Conservation (phyloP, 2,113 vertebrate genomes). For the Cebus imitator region DNA sequence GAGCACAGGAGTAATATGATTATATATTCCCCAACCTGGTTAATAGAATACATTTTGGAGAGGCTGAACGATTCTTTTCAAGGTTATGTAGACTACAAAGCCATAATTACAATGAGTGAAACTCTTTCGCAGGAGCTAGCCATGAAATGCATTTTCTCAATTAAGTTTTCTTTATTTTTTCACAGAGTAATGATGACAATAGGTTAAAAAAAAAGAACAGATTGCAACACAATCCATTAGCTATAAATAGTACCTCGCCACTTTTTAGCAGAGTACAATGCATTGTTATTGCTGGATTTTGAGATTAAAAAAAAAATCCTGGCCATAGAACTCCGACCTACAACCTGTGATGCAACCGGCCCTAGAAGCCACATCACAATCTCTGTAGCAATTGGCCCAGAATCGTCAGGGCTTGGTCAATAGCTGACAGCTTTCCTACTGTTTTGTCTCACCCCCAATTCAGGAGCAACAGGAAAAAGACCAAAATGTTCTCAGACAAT, state of each 20-base stretch:
- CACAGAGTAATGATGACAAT: background rate
- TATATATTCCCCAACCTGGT: background rate
- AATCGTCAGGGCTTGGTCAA: background rate
- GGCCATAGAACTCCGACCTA: background rate
- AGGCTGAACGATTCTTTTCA: background rate
- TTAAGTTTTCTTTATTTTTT: background rate
- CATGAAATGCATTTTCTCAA: background rate
- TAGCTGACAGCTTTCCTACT: background rate
- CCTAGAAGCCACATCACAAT: background rate
- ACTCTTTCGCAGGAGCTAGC: background rate
- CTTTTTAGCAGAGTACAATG: background rate
- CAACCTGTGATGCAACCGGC: background rate
- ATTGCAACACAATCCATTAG: background rate
- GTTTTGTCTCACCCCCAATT: background rate
- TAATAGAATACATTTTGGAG: background rate
- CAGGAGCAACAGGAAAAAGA: background rate
- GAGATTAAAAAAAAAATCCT: background rate
- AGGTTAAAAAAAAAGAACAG: background rate
- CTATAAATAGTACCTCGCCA: background rate
- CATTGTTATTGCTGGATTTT: background rate
- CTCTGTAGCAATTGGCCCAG: background rate
- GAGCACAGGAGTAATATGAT: background rate
- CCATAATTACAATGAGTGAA: background rate
- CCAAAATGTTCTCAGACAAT: background rate
- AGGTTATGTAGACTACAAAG: background rate